Percentiles rank a stretch among this genome's conserved stretches.
phyloP scores from a whole-genome alignment of 1,140 invertebrate genomes.

The Calliopsis andreniformis region DNA sequence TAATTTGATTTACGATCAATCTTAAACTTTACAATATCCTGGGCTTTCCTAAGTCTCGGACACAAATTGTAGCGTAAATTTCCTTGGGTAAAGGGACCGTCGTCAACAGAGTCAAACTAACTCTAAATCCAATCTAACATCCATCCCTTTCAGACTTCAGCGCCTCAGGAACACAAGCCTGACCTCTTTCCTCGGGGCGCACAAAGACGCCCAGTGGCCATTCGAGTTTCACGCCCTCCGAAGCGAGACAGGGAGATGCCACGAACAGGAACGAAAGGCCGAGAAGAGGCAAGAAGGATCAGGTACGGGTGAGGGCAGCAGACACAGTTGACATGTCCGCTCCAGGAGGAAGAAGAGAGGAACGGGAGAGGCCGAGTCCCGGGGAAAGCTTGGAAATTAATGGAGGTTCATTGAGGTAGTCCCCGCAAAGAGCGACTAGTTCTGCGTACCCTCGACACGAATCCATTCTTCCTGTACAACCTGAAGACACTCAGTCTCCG shows the following conservation, averaged over 20 bases:
- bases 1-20: too few relatives aligned
- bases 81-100: too few relatives aligned
- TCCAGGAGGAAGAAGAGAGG: conserved; percentile 25
- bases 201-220: background rate
- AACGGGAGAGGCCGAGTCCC: conserved; percentile 15
- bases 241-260: background rate
- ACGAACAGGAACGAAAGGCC: conserved; percentile 20
- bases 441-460: conserved; percentile 61
- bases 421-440: conserved; percentile 57
- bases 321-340: conserved; percentile 22
- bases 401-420: conserved; percentile 68
- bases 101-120: too few relatives aligned
- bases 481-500: conserved; percentile 59
- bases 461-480: conserved; percentile 61
- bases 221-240: background rate
- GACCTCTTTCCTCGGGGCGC: background rate
- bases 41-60: too few relatives aligned
- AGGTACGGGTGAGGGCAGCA: background rate
- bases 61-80: too few relatives aligned
- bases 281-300: background rate
- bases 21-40: too few relatives aligned
- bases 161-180: too few relatives aligned
- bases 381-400: conserved; percentile 64
- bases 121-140: background rate
- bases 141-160: background rate